A percentile compares a stretch with the other conserved stretches of the same genome.
These are phyloP conservation scores for Chaitophorus viminalis DNA, from an alignment of 2,888 invertebrate species.

Conservation along the genomic window DNA sequence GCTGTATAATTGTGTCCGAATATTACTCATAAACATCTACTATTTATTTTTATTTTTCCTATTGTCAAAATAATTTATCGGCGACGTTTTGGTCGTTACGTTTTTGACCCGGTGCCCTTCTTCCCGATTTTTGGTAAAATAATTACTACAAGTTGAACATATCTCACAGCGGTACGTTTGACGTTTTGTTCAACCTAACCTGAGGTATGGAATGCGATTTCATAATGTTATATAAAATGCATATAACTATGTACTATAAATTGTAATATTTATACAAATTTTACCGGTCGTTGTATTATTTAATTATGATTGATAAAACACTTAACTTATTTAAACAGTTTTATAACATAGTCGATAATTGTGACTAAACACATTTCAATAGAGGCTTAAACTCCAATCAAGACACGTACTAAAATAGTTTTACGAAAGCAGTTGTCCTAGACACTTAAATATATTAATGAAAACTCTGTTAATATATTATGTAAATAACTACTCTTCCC, in stretches of 20 bases:
- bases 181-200: not conserved
- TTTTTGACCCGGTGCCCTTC: not conserved
- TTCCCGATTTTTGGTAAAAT: not conserved
- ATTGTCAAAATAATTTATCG: not conserved
- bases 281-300: too few relatives aligned
- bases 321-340: not conserved
- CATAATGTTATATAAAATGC: too few relatives aligned
- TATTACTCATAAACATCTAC: conserved; percentile 11
- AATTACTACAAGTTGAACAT: not conserved
- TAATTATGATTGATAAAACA: not conserved
- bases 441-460: not conserved
- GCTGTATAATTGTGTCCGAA: conserved; percentile 20
- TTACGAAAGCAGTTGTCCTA: not conserved
- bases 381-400: too few relatives aligned
- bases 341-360: not conserved
- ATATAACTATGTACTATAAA: too few relatives aligned
- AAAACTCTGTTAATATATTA: not conserved
- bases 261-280: too few relatives aligned
- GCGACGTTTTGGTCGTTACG: not conserved
- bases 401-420: not conserved
- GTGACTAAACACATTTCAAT: not conserved
- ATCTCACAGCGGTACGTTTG: not conserved
- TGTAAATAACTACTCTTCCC: not conserved
- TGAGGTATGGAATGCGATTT: not conserved
- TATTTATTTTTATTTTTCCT: not conserved